phyloP scores from a whole-genome alignment of 2,797 vertebrate species.

The Odontamblyopus lacepedii region DNA sequence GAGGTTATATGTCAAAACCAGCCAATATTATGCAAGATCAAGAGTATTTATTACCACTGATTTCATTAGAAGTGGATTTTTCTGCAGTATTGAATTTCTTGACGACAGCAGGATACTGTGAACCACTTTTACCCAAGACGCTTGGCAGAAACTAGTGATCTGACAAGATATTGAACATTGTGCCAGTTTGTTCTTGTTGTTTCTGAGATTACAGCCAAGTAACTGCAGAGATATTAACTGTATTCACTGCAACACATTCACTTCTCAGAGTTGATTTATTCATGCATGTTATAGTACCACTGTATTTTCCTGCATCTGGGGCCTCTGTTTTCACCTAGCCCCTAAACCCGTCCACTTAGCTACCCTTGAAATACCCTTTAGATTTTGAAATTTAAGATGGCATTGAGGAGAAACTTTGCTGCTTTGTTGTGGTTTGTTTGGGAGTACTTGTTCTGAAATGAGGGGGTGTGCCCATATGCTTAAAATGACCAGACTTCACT shows the following conservation, averaged over 20 bases:
- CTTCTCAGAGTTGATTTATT: no score
- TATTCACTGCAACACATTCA: no score
- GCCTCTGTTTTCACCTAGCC: no score
- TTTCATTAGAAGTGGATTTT: neutral
- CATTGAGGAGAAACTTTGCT: slow-evolving; percentile 3
- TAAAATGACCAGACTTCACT: slow-evolving; percentile 28
- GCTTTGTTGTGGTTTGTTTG: slow-evolving; percentile 33
- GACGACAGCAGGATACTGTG: neutral
- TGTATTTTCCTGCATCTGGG: no score
- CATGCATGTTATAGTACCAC: no score
- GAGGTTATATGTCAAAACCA: slow-evolving; percentile 24
- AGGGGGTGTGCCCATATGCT: slow-evolving; percentile 30
- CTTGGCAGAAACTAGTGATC: neutral
- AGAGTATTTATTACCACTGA: slow-evolving; percentile 3
- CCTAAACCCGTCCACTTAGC: no score
- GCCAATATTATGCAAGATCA: slow-evolving; percentile 15
- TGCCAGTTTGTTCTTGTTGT: slow-evolving; percentile 1
- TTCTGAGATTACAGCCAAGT: neutral
- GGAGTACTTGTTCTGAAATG: slow-evolving; percentile 9
- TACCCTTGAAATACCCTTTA: neutral
- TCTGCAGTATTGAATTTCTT: neutral
- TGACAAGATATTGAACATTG: neutral
- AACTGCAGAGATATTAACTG: neutral
- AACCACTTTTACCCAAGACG: neutral
- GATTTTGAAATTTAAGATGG: neutral